Conservation (phyloP, 2,113 vertebrate genomes). For the Mugil cephalus region DNA sequence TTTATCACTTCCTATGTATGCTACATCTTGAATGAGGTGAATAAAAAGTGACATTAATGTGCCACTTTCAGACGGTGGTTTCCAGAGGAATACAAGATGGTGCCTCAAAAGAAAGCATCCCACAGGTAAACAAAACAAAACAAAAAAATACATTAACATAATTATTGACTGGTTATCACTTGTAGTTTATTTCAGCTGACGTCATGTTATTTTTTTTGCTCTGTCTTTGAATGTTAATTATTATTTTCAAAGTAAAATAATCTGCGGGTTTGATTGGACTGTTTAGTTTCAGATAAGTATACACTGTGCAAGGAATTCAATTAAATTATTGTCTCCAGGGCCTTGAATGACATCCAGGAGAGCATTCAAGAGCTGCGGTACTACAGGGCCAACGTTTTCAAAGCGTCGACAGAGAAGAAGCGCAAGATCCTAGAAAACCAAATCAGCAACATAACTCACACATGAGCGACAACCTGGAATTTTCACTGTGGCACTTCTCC, state of each 20-base stretch:
- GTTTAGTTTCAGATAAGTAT: no score
- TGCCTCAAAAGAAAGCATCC: slow-evolving; percentile 91
- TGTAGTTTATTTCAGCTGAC: no score
- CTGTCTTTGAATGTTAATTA: no score
- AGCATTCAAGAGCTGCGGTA: slow-evolving; percentile 96
- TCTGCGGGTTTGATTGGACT: no score
- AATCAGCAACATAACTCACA: slow-evolving; percentile 76
- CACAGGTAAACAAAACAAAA: slow-evolving; percentile 87
- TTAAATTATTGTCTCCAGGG: slow-evolving; percentile 80
- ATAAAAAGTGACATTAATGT: no score
- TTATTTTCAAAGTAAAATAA: no score
- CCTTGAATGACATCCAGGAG: slow-evolving; percentile 94
- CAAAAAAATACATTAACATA: background rate
- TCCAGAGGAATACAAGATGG: slow-evolving; percentile 90
- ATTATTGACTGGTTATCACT: no score
- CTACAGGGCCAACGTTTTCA: slow-evolving; percentile 94
- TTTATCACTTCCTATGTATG: no score
- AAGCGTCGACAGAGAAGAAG: slow-evolving; percentile 86
- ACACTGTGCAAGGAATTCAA: no score
- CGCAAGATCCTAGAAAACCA: slow-evolving; percentile 88
- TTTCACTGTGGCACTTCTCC: background rate
- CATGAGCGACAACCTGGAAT: background rate
- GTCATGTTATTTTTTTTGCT: no score
- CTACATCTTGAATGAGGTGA: no score
- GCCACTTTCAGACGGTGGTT: slow-evolving; percentile 91